Evolutionary conservation across 2,888 invertebrate genomes (phyloP).

Genomic region (Alentia gelatinosa): DNA sequence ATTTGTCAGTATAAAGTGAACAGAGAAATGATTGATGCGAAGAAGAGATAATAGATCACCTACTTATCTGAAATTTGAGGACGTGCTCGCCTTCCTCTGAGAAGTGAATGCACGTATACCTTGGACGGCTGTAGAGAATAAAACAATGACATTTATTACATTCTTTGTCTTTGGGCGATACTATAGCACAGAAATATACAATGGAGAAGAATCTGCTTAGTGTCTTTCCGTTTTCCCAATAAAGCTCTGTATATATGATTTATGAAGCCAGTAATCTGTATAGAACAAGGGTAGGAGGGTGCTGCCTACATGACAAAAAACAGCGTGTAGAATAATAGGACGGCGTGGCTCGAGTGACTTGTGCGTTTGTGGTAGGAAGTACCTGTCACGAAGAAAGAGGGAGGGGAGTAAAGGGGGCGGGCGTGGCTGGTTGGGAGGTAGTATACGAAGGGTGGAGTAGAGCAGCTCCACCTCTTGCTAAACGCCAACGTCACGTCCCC

Average conservation of each 20-base stretch:
- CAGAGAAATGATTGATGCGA: too few species aligned
- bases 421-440: too few species aligned
- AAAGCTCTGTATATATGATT: background rate
- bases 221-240: background rate
- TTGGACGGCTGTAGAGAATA: constrained; percentile 61
- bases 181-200: too few species aligned
- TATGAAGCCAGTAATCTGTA: background rate
- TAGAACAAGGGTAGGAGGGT: background rate
- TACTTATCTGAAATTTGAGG: constrained; percentile 62
- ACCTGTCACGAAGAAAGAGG: background rate
- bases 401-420: too few species aligned
- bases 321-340: background rate
- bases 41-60: constrained; percentile 46
- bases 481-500: background rate
- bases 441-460: background rate
- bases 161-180: too few species aligned
- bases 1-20: too few species aligned
- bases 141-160: background rate
- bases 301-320: background rate
- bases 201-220: background rate
- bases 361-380: background rate
- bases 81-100: constrained; percentile 53
- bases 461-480: background rate
- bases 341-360: background rate
- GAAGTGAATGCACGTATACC: constrained; percentile 64